A percentile compares a stretch with the other conserved stretches of the same genome.
phyloP scores from a whole-genome alignment of 2,797 vertebrate genomes.

The Platyrinchus mystaceus region DNA sequence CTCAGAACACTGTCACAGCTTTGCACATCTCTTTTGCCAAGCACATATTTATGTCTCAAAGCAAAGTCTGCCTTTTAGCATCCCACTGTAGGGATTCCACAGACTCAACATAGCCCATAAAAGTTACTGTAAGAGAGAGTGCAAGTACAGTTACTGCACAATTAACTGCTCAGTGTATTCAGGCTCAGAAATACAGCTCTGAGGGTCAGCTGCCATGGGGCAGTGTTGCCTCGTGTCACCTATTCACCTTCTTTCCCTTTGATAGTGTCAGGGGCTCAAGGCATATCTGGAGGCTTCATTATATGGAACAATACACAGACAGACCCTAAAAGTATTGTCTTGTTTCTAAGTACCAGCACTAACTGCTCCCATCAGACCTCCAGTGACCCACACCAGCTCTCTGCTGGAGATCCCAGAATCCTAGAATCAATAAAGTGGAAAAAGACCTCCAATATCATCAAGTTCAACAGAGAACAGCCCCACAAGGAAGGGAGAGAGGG shows the following conservation, averaged over 20 bases:
- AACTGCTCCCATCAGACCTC: neutral
- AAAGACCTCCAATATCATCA: neutral
- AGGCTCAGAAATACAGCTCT: neutral
- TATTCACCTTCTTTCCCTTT: neutral
- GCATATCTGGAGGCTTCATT: neutral
- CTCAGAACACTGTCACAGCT: neutral
- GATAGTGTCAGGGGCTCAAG: neutral
- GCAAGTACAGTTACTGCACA: neutral
- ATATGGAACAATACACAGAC: neutral
- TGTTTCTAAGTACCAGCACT: neutral
- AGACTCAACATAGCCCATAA: neutral
- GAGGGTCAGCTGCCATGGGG: neutral
- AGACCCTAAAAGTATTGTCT: rapidly evolving
- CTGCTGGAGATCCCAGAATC: neutral
- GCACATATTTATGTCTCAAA: neutral
- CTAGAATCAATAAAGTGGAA: neutral
- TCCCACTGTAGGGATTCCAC: neutral
- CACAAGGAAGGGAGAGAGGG: neutral
- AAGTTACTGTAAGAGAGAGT: neutral
- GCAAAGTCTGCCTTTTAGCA: neutral
- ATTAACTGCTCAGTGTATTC: neutral
- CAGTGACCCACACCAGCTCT: neutral
- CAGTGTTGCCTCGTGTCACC: neutral
- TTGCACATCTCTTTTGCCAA: neutral
- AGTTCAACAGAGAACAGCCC: neutral